Base-by-base conservation (phyloP, 2,888 invertebrate genomes). In the Lomographa bimaculata region DNA sequence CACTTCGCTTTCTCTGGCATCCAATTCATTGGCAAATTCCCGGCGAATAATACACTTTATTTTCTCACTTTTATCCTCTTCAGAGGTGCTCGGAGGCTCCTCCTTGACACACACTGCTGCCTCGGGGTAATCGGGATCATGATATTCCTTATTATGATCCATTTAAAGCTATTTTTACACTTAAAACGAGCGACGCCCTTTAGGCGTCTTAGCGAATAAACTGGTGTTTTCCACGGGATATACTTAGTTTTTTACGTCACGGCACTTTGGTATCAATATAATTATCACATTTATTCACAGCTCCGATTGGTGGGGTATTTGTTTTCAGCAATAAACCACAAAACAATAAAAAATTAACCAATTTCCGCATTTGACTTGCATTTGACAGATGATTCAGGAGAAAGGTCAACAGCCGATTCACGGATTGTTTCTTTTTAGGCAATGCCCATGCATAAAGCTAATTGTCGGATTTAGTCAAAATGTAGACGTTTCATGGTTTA, bases 11-110 rank as follows among this genome's bases (percentile, higher is more conserved):
- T 95, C 93, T 62, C 95, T 93, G 1, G 82, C 67, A 27, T 89
- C 83, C 5, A 96, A 82, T 71, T 96, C 96, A 27, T 89, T 90
- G 24, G 91, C 85, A 79, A 96, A 96, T 76, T 96, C 94, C 40
- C 90, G 90, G 52, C 91, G 90, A 14, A 96, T 90, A 32, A 96
- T 93, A 11, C 86, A 79, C 50, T 90, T 85, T 43, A 93, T 90
- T 71, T 87, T 91, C 9, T 77, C 71, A 17, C 79, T 60, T 69
- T 83, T 81, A 54, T 84, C 80, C 28, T 89, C 90, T 33, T 83
- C 80, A 0, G 73, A 53, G 8, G 64, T 16, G 16, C 41, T 62
- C 24, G 53, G 56, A 0, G 64, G 54, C 41, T 78, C 76, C 39
- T 76, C 74, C 39, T 74, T 73, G 1, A 69, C 61, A 30, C 57